Base-by-base conservation (phyloP, 1,140 invertebrate species). In the Macrosteles quadrilineatus region DNA sequence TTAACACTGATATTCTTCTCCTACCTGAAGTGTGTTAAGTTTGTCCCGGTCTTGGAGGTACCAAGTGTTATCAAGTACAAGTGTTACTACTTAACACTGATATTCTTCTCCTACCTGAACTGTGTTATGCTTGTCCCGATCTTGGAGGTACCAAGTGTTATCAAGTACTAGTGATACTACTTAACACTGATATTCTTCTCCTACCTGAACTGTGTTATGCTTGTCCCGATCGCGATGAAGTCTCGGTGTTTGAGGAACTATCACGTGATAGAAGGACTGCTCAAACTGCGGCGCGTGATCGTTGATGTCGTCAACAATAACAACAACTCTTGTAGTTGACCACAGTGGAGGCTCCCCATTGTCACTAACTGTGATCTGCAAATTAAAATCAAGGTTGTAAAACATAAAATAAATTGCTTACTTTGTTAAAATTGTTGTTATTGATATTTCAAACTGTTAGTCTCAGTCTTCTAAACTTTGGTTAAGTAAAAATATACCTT, bases 201-300 rank as follows among this genome's bases (percentile, higher is more conserved):
- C 32, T 36, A 36, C 32, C 32, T 36, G 32, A 4, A 36, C 4
- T 4, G 32, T 14, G 32, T 36, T 36, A 36, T 50, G 21, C n/a
- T 32, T 36, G 27, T 63, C 19, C 12, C 47, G 62, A 14, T 36
- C 32, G 32, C 32, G 32, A 36, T 36, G 32, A 14, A 4, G 4
- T 14, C 32, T 36, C 1, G 47, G 21, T 19, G 30, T 29, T 25
- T 68, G 87, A 19, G 91, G 91, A 72, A 94, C 87, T 76, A 86
- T 87, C 67, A 95, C 85, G 73, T 90, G 89, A 80, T 94, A 93
- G 72, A 90, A 88, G 67, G 87, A 86, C 76, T 93, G 88, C 74
- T 90, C 87, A 78, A 98, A 97, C 23, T 91, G 82, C 0, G 96
- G 96, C 67, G 88, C 86, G 77, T 98, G 96, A 77, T 98, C 96